Evolutionary conservation across 37 sponge, comb jelly and placozoan species (phyloP).

Genomic region (Aphrocallistes beatrix): DNA sequence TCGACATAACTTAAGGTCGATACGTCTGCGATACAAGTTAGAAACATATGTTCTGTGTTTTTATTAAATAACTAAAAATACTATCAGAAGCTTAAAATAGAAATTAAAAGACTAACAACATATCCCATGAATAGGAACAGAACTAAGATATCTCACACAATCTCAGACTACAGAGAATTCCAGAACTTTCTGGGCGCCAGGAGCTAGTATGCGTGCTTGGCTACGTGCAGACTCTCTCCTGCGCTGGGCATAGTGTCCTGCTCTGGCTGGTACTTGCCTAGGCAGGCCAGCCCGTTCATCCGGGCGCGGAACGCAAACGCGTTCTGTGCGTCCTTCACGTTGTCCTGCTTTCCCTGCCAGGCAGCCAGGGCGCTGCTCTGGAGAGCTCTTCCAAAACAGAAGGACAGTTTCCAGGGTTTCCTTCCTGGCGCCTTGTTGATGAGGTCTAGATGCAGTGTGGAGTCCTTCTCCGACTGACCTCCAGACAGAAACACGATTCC

Average conservation of each 20-base stretch:
- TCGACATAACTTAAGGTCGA: too few relatives aligned
- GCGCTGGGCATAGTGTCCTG: conserved; percentile 46
- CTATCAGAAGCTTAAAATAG: too few relatives aligned
- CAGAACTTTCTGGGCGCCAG: too few relatives aligned
- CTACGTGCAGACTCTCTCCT: conserved; percentile 64
- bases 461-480: conserved; percentile 89
- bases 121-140: too few relatives aligned
- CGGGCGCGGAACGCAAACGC: conserved; percentile 69
- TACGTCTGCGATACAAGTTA: too few relatives aligned
- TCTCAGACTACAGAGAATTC: too few relatives aligned
- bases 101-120: too few relatives aligned
- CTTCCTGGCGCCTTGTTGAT: conserved; percentile 64
- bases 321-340: conserved; percentile 62
- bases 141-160: too few relatives aligned
- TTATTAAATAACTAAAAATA: too few relatives aligned
- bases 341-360: conserved; percentile 84
- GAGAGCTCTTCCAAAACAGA: conserved; percentile 91
- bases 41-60: too few relatives aligned
- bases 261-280: conserved; percentile 79
- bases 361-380: conserved; percentile 82
- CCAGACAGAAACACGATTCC: conserved; percentile 89
- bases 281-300: conserved; percentile 78
- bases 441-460: conserved; percentile 81
- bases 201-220: conserved; percentile 75
- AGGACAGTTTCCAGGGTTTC: conserved; percentile 86